A percentile compares a stretch with the other conserved stretches of the same genome.
Evolutionary conservation across 2,113 vertebrate species (phyloP).

Genomic region (Phodopus roborovskii): DNA sequence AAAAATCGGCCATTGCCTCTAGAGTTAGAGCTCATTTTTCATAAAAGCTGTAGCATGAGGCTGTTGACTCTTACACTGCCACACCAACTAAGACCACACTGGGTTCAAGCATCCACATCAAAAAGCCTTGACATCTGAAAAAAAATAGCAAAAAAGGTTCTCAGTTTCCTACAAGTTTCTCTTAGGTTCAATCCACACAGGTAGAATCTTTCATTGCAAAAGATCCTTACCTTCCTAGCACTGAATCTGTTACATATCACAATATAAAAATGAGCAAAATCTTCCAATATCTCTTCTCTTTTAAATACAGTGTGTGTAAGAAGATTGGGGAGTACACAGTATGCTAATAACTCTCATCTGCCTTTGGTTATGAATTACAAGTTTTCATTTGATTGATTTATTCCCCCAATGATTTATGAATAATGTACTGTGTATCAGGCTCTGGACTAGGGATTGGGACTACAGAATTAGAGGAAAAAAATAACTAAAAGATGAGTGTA

Average conservation of each 20-base stretch:
- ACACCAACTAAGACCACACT: background rate
- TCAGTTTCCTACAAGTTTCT: background rate
- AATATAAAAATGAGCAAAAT: background rate
- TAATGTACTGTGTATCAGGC: background rate
- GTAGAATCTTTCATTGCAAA: background rate
- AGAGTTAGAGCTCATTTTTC: conserved; percentile 56
- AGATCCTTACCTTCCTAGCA: background rate
- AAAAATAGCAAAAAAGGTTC: conserved; percentile 37
- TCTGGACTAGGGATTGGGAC: background rate
- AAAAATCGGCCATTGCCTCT: conserved; percentile 47
- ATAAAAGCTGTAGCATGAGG: conserved; percentile 29
- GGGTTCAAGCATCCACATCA: conserved; percentile 26
- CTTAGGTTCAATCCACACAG: background rate
- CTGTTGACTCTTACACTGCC: conserved; percentile 51
- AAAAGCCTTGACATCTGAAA: conserved; percentile 18
- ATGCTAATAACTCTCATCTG: background rate
- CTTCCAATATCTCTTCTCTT: background rate
- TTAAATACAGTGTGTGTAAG: background rate
- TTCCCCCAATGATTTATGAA: conserved; percentile 2
- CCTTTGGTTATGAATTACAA: background rate
- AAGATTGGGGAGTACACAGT: background rate
- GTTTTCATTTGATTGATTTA: conserved; percentile 8
- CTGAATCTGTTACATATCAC: background rate
- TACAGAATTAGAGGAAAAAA: background rate
- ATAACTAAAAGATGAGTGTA: background rate